Evolutionary conservation across 2,113 vertebrate genomes (phyloP), one percentile per base, ranked within the genome.

Genomic region (Herpailurus yagouaroundi): DNA sequence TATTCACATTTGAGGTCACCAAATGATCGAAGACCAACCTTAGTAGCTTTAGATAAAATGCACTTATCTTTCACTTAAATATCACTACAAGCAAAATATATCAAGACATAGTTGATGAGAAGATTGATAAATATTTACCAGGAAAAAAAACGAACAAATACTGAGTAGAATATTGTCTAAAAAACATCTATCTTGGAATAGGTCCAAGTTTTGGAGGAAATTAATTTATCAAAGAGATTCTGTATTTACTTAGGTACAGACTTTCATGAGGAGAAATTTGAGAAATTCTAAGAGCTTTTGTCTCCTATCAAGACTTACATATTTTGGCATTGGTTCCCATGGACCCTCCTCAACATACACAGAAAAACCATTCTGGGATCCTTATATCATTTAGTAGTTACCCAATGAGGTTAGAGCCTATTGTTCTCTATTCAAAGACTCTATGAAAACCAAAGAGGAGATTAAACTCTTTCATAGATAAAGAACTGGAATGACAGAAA

Each of bases 401-500:
- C 41, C 33, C 52, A 73, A 9, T 84, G 64, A 96, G n/a, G 63
- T 83, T 84, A 83, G 29, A 88, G 6, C 1, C 60, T 52, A 96
- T 85, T 95, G 50, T 97, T 81, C 68, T 96, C 60, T 68, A 68
- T 33, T 92, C 79, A 73, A 97, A 94, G 45, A 71, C 69, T 86
- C 45, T 16, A 41, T 36, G 85, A 97, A 98, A 97, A 96, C 57
- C 23, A 92, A 87, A 92, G 60, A 97, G 16, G 41, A 97, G 81
- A 96, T 96, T 95, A 97, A 94, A 68, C 57, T 27, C 29, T 80
- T 91, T 84, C 77, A 57, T 5, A 92, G 90, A 96, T 84, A 90
- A 96, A 82, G 86, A 97, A 84, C 69, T 76, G 25, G 45, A 97
- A 90, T 88, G 69, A 95, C 63, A 94, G 94, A 97, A 97, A 96